Percentiles rank a stretch among this genome's conserved stretches.
phyloP scores from a whole-genome alignment of 2,113 vertebrate species.

The Corynorhinus townsendii region DNA sequence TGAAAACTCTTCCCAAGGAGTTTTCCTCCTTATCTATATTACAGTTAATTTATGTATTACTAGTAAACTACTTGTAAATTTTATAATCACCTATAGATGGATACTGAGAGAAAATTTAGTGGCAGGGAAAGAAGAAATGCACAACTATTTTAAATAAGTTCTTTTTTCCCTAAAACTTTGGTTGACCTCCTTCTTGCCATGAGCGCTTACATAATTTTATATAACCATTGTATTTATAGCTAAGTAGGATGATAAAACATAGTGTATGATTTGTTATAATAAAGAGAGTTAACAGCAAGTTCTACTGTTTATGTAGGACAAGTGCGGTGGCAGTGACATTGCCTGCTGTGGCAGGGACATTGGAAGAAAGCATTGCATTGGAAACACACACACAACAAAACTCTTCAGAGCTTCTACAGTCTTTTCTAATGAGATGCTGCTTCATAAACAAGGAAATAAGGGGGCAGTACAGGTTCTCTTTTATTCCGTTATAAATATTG shows the following conservation, averaged over 20 bases:
- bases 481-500: conserved; percentile 28
- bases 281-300: conserved; percentile 29
- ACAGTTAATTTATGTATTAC: background rate
- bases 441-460: conserved; percentile 20
- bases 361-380: conserved; percentile 16
- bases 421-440: background rate
- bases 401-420: background rate
- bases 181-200: conserved; percentile 47
- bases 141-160: conserved; percentile 14
- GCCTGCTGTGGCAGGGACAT: conserved; percentile 33
- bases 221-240: conserved; percentile 55
- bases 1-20: background rate
- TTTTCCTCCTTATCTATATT: background rate
- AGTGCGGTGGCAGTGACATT: conserved; percentile 8
- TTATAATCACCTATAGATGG: background rate
- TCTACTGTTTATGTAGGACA: conserved; percentile 45
- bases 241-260: conserved; percentile 32
- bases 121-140: background rate
- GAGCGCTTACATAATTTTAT: conserved; percentile 53
- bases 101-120: background rate
- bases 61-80: background rate
- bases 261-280: conserved; percentile 12
- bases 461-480: background rate
- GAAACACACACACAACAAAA: background rate
- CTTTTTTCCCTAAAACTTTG: conserved; percentile 40